Evolutionary conservation across 92 coral and sea anemone genomes (phyloP).

Genomic region (Pocillopora grandis): DNA sequence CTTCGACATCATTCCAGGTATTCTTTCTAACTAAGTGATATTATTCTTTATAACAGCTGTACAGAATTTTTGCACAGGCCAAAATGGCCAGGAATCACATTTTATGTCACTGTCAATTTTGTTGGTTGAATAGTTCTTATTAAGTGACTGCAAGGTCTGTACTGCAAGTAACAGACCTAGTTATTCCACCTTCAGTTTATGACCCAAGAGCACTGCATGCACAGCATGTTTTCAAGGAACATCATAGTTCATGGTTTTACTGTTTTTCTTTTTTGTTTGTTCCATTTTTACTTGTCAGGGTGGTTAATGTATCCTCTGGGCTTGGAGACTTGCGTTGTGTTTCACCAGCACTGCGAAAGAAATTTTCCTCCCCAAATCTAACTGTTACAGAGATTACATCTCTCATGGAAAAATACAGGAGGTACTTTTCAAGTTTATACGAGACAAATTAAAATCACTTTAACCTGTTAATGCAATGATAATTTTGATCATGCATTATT

Average conservation of each 20-base stretch:
- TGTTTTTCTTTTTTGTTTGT: neutral
- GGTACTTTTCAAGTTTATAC: slow-evolving; percentile 21
- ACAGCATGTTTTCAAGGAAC: neutral
- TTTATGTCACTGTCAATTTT: too few relatives aligned
- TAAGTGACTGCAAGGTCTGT: too few relatives aligned
- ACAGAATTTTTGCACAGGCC: too few relatives aligned
- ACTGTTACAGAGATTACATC: slow-evolving; percentile 40
- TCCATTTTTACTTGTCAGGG: slow-evolving; percentile 23
- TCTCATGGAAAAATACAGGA: slow-evolving; percentile 61
- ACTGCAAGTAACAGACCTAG: neutral
- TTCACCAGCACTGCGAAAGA: slow-evolving; percentile 43
- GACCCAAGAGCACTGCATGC: neutral
- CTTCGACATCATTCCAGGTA: slow-evolving; percentile 76
- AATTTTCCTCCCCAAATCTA: slow-evolving; percentile 57
- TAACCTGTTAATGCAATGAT: too few relatives aligned
- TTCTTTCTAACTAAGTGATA: neutral
- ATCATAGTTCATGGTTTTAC: too few relatives aligned
- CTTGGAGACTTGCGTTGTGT: slow-evolving; percentile 50
- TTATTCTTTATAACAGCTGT: neutral
- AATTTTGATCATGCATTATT: too few relatives aligned
- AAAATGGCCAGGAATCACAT: too few relatives aligned
- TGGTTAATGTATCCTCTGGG: slow-evolving; percentile 66
- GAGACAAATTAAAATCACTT: too few relatives aligned
- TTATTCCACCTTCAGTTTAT: too few relatives aligned
- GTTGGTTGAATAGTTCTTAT: too few relatives aligned